Conservation (phyloP, 2,113 vertebrate species). For the Hippotragus niger region DNA sequence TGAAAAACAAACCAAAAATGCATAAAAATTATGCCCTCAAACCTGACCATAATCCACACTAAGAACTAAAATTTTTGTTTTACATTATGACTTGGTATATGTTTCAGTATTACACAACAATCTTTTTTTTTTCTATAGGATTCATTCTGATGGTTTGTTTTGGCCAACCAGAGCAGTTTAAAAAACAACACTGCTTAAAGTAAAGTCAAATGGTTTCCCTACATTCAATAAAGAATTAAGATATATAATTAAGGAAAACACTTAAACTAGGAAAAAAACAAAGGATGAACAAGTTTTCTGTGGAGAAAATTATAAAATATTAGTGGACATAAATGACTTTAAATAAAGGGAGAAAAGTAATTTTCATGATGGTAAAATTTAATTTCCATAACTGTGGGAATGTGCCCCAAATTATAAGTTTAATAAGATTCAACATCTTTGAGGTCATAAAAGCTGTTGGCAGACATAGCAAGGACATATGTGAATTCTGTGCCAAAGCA, state of each 20-base stretch:
- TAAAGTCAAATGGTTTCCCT: neutral
- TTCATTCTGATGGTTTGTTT: neutral
- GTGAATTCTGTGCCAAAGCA: neutral
- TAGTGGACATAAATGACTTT: neutral
- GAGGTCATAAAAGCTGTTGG: neutral
- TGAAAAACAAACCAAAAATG: neutral
- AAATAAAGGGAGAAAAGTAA: neutral
- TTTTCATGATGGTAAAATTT: neutral
- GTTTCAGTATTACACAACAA: neutral
- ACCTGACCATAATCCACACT: neutral
- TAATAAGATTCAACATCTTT: neutral
- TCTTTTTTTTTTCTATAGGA: neutral
- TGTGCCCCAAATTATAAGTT: neutral
- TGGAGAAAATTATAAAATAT: neutral
- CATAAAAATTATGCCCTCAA: neutral
- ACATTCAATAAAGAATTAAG: neutral
- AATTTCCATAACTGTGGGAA: neutral
- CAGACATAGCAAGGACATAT: neutral
- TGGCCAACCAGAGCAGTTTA: rapidly evolving
- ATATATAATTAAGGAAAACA: neutral
- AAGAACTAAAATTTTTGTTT: neutral
- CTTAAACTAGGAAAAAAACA: neutral
- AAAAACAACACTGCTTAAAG: neutral
- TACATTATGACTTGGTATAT: neutral
- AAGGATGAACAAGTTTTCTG: neutral